Base-by-base conservation (phyloP, 2,797 vertebrate species). In the Rhodeus uyekii region DNA sequence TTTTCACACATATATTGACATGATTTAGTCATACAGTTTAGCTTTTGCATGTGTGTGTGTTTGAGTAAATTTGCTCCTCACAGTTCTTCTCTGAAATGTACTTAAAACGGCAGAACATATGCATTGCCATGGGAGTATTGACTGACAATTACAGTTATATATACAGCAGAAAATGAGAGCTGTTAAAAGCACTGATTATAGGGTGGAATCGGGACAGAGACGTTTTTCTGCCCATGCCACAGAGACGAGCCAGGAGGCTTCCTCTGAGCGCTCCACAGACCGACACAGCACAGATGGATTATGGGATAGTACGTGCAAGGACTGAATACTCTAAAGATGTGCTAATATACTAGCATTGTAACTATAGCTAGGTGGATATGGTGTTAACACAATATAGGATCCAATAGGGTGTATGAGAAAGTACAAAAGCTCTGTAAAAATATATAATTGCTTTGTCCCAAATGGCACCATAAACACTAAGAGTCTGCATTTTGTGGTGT, bases 131-230 rank as follows among this genome's bases (percentile, higher is more conserved):
- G 90, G 85, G 89, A 90, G 91, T 91, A 92, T 92, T 91, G 91
- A 92, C 93, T 91, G 90, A 93, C 94, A 94, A 94, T 95, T 95
- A 95, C 89, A 88, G 94, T 93, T 94, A 95, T 95, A 95, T 95
- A 94, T 95, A 95, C 93, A 89, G 87, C 88, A 90, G 90, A 89
- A 95, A 94, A 95, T 95, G 92, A 94, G 93, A 93, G 93, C 93
- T 92, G 91, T 93, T 92, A 92, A 93, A 90, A 71, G 80, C 85
- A 74, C 85, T 94, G 94, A 95, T 95, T 95, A 95, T 89, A 95
- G 94, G 94, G 94, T 94, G 93, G 93, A 94, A 90, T 89, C 87
- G 86, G 46, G 80, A 92, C 69, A 79, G 81, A 81, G 88, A 16
- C 78, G 7, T 48, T 77, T 76, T 71, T 76, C 72, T 65, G 68